These are phyloP conservation scores for Mallotus villosus DNA, from an alignment of 2,797 vertebrate genomes.

Conservation along the genomic window DNA sequence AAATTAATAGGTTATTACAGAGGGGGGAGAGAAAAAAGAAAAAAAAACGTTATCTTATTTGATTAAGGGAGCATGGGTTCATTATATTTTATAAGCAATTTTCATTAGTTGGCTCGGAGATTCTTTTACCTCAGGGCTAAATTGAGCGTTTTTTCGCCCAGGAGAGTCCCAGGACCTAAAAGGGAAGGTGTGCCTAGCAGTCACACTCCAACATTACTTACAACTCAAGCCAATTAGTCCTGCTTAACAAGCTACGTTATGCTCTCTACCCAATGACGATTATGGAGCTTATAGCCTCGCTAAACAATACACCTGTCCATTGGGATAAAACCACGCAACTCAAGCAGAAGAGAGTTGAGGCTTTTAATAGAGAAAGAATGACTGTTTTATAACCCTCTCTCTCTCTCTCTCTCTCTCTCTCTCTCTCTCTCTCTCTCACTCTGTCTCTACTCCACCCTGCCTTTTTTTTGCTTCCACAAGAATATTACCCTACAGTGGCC, in stretches of 20 bases:
- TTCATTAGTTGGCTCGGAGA: constrained; percentile 88
- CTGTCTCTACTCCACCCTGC: constrained; percentile 76
- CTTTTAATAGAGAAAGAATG: constrained; percentile 82
- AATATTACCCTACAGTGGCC: constrained; percentile 81
- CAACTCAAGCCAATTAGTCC: constrained; percentile 98
- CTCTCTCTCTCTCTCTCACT: constrained; percentile 59
- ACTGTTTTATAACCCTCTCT: constrained; percentile 86
- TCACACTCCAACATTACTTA: constrained; percentile 92
- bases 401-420: constrained; percentile 78
- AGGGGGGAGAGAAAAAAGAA: background rate
- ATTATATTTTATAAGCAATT: constrained; percentile 99
- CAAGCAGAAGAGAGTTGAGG: constrained; percentile 89
- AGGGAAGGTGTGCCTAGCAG: constrained; percentile 88
- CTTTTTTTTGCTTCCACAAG: constrained; percentile 51
- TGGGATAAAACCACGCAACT: constrained; percentile 89
- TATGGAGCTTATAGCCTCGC: constrained; percentile 92
- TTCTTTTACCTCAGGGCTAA: constrained; percentile 95
- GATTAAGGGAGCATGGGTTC: constrained; percentile 97
- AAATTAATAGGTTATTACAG: constrained; percentile 99
- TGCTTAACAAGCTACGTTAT: constrained; percentile 91
- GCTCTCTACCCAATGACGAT: constrained; percentile 91
- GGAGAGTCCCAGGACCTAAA: constrained; percentile 84
- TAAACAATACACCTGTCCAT: constrained; percentile 99
- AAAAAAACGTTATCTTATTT: constrained; percentile 90
- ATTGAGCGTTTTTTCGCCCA: constrained; percentile 86